Base-by-base conservation (phyloP, 2,113 vertebrate species). In the Taxidea taxus region DNA sequence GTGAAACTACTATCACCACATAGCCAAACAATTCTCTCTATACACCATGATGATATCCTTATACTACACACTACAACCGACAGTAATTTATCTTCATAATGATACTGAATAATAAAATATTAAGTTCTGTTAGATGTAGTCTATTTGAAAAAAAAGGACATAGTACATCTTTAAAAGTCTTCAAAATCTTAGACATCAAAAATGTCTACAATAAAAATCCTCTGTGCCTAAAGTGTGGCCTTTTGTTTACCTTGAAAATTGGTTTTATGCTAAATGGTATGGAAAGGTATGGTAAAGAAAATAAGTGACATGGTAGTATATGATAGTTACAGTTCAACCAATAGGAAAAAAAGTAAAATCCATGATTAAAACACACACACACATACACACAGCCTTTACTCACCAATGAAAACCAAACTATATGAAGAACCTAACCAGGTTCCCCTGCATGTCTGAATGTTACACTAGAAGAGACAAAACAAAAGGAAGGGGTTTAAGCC, bases 31-130 rank as follows among this genome's bases (percentile, higher is more conserved):
- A 64, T 86, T 86, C 27, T 95, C 60, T 74, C 31, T 64, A 77
- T 54, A 97, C 10, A 66, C 44, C 39, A 83, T 49, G 51, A 93
- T 37, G 4, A 87, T 70, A 97, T 66, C 68, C 60, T 90, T 14
- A n/a, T 21, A 83, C 39, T 96, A 77, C 47, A 49, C 18, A 92
- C 87, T 78, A 62, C 7, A 90, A 77, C 20, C 80, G 2, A 96
- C 25, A 72, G 78, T 91, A 92, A 94, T 54, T 97, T 93, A 97
- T 49, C 95, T 90, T 94, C 91, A 94, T 66, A 74, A 87, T 77
- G 80, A 84, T n/a, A 93, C 25, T 72, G 27, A 86, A 90, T 83
- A 83, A 95, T 39, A 95, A 84, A 91, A 91, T 54, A 78, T 51
- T 58, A 77, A 54, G 18, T 90, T 95, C 86, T 44, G 23, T 54